phyloP scores from a whole-genome alignment of 2,797 vertebrate genomes.

The Gallinago stenura region DNA sequence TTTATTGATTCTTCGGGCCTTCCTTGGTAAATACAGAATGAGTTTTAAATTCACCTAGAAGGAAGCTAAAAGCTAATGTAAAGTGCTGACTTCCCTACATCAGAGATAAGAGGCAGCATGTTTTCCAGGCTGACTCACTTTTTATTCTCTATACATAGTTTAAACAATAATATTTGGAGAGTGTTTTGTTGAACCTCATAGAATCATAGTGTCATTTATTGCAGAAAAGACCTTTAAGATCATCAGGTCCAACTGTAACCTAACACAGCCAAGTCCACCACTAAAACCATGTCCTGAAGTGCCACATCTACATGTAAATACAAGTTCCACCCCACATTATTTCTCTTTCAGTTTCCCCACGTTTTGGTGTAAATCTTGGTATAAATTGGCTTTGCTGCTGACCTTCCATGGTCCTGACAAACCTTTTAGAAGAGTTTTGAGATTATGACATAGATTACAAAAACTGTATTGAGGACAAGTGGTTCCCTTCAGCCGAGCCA shows the following conservation, averaged over 20 bases:
- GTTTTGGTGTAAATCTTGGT: not conserved
- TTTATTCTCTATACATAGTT: not conserved
- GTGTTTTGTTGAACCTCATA: not conserved
- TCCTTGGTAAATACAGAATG: constrained; percentile 42
- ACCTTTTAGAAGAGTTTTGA: not conserved
- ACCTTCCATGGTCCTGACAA: not conserved
- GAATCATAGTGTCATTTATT: not conserved
- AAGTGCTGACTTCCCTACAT: not conserved
- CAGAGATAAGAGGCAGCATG: not conserved
- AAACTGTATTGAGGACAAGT: not conserved
- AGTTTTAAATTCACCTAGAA: constrained; percentile 26
- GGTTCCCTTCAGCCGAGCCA: not conserved
- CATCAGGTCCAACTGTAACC: not conserved
- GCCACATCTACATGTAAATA: rapidly evolving
- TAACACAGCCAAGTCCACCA: not conserved
- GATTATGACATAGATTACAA: not conserved
- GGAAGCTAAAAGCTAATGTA: constrained; percentile 3
- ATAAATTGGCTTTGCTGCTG: not conserved
- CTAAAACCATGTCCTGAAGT: not conserved
- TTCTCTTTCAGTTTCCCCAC: not conserved
- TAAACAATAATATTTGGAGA: not conserved
- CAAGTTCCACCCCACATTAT: not conserved
- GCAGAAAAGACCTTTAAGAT: not conserved
- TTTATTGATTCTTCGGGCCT: constrained; percentile 40
- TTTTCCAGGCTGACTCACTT: not conserved